phyloP scores from a whole-genome alignment of 2,113 vertebrate genomes.

The Pluvialis apricaria region DNA sequence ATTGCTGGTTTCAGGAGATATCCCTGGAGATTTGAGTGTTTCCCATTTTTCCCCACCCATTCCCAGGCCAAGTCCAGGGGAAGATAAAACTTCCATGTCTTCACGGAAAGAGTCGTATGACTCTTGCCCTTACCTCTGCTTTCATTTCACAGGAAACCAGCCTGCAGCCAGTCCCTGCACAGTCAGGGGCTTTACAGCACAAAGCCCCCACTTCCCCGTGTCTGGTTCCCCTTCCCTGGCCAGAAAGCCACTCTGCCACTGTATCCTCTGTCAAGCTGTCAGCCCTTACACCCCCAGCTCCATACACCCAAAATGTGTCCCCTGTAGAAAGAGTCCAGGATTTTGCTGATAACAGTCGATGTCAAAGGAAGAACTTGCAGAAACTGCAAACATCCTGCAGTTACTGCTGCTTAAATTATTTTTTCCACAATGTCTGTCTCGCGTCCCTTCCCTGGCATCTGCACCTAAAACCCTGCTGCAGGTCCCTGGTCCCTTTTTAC shows the following conservation, averaged over 20 bases:
- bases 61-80: not conserved
- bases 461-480: not conserved
- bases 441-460: not conserved
- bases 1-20: not conserved
- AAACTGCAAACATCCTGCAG: not conserved
- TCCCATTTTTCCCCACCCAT: not conserved
- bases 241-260: not conserved
- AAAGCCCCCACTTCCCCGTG: not conserved
- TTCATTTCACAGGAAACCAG: not conserved
- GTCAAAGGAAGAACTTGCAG: not conserved
- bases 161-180: not conserved
- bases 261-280: not conserved
- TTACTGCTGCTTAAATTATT: accelerated
- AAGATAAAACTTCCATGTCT: not conserved
- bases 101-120: not conserved
- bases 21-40: not conserved
- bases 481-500: not conserved
- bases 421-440: not conserved
- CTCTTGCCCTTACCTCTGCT: not conserved
- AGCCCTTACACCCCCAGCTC: not conserved
- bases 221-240: not conserved
- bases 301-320: not conserved
- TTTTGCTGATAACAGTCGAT: accelerated
- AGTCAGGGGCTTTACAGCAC: not conserved
- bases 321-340: not conserved